These are phyloP conservation scores for Amazona guildingii DNA, from an alignment of 2,113 vertebrate genomes.

Conservation along the genomic window DNA sequence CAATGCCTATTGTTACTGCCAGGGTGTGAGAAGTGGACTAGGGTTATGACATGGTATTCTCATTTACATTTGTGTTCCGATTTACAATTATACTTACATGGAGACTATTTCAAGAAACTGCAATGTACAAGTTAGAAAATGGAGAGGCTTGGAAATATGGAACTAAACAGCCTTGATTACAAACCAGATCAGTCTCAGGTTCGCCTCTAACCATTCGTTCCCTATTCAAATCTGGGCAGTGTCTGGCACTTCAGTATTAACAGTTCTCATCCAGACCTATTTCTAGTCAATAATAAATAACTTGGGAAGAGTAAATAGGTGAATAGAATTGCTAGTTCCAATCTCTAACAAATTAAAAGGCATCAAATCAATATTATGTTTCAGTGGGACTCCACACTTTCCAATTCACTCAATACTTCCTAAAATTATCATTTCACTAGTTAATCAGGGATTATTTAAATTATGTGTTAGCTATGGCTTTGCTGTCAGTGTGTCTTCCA, in stretches of 20 bases:
- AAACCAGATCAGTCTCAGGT: not conserved
- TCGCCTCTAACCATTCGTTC: not conserved
- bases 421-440: constrained; percentile 51
- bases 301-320: not conserved
- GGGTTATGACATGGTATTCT: not conserved
- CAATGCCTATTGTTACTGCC: not conserved
- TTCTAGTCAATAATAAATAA: constrained; percentile 43
- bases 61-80: not conserved
- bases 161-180: not conserved
- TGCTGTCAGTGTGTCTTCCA: not conserved
- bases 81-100: not conserved
- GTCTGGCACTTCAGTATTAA: not conserved
- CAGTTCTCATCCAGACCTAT: not conserved
- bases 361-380: constrained; percentile 26
- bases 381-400: constrained; percentile 6
- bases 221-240: not conserved
- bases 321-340: not conserved
- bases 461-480: not conserved
- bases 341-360: constrained; percentile 26
- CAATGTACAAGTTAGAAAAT: not conserved
- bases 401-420: constrained; percentile 30
- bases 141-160: not conserved
- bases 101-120: not conserved
- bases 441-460: constrained; percentile 58
- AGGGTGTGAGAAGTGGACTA: not conserved